phyloP scores from a whole-genome alignment of 2,113 vertebrate species.

The Bubo scandiacus region DNA sequence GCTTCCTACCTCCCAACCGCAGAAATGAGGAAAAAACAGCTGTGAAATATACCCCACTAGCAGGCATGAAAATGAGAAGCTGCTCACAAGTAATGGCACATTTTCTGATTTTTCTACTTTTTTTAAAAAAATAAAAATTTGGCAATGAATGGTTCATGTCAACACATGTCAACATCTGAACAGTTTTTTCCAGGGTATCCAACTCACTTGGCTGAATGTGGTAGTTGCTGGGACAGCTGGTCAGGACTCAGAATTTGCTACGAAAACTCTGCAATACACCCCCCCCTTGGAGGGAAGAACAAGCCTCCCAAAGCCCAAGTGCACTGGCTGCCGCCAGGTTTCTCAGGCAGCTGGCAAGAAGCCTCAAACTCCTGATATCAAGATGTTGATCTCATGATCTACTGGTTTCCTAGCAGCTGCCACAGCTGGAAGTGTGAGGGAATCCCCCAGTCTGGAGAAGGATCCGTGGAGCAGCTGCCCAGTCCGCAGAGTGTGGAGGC shows the following conservation, averaged over 20 bases:
- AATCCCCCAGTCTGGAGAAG: neutral
- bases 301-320: neutral
- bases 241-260: neutral
- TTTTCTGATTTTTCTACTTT: neutral
- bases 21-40: neutral
- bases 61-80: neutral
- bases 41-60: neutral
- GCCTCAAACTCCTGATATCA: neutral
- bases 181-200: neutral
- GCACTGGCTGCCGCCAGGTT: neutral
- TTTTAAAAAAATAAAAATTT: too few species aligned
- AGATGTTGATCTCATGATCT: neutral
- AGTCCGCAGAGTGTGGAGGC: rapidly evolving
- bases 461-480: neutral
- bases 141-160: neutral
- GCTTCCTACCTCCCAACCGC: neutral
- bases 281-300: neutral
- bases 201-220: neutral
- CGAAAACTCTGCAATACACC: neutral
- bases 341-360: neutral
- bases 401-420: neutral
- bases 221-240: neutral
- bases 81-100: neutral
- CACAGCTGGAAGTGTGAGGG: neutral
- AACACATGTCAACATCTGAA: neutral